A percentile compares a stretch with the other conserved stretches of the same genome.
These are phyloP conservation scores for Columba janthina DNA, from an alignment of 2,113 vertebrate genomes.

Conservation along the genomic window DNA sequence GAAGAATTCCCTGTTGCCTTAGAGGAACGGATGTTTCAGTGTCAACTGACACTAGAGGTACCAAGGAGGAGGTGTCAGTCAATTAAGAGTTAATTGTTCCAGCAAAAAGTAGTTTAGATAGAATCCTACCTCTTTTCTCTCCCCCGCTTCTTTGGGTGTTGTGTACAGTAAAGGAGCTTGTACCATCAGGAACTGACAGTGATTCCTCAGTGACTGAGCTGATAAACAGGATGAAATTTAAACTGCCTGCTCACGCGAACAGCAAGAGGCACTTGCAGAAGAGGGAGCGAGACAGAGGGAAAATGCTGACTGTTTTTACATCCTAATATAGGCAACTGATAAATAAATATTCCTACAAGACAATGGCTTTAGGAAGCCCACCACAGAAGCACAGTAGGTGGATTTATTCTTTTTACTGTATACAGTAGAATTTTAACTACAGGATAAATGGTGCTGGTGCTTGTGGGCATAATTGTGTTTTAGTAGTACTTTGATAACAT, in stretches of 20 bases:
- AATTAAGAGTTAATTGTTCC: conserved; percentile 48
- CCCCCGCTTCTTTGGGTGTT: conserved; percentile 4
- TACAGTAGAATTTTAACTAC: neutral
- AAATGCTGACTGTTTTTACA: conserved; percentile 53
- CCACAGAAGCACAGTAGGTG: conserved; percentile 82
- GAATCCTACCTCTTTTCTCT: conserved; percentile 43
- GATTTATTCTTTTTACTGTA: conserved; percentile 56
- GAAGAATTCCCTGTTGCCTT: neutral
- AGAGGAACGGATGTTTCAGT: neutral
- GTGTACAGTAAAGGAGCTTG: neutral
- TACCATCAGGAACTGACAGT: conserved; percentile 18
- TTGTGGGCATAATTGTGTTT: neutral
- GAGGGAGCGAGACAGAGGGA: conserved; percentile 32
- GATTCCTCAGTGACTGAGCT: conserved; percentile 66
- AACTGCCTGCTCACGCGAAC: conserved; percentile 58
- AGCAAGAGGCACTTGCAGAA: conserved; percentile 27
- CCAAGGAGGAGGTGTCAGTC: neutral
- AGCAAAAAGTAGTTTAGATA: conserved; percentile 47
- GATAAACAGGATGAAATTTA: conserved; percentile 71
- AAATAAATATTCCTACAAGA: conserved; percentile 45
- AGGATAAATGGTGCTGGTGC: neutral
- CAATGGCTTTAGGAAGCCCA: conserved; percentile 80
- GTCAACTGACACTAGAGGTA: neutral
- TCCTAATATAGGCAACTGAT: conserved; percentile 17
- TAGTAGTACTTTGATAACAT: neutral